These are phyloP conservation scores for Drosophila tristis DNA, from an alignment of 1,140 invertebrate genomes.

Conservation along the genomic window DNA sequence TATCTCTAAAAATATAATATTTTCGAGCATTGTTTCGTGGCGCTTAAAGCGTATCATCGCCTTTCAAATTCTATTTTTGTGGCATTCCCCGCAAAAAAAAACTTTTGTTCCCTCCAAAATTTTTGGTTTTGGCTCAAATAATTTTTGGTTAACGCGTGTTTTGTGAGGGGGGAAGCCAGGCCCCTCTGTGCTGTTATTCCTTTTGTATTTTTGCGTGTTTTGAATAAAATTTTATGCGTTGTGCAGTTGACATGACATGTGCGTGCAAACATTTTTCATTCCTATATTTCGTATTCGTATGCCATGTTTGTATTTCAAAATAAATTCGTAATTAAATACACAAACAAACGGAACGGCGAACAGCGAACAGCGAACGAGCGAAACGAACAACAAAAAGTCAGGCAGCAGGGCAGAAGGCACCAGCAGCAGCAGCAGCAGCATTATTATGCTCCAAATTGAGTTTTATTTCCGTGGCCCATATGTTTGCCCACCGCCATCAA, in stretches of 20 bases:
- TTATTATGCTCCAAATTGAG: slow-evolving; percentile 72
- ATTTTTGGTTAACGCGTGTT: slow-evolving; percentile 61
- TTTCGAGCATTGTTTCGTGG: slow-evolving; percentile 19
- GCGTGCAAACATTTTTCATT: slow-evolving; percentile 82
- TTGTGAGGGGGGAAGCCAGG: not conserved
- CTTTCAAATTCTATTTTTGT: slow-evolving; percentile 32
- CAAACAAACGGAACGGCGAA: slow-evolving; percentile 25
- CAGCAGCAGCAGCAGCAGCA: slow-evolving; percentile 8
- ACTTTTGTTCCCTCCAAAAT: slow-evolving; percentile 14
- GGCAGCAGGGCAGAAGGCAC: slow-evolving; percentile 2
- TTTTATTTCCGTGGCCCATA: slow-evolving; percentile 66
- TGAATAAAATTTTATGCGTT: slow-evolving; percentile 80
- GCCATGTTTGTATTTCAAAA: slow-evolving; percentile 80
- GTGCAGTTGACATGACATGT: slow-evolving; percentile 81
- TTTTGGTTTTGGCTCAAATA: slow-evolving; percentile 19
- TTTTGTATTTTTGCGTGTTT: slow-evolving; percentile 74
- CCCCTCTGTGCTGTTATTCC: slow-evolving; percentile 48
- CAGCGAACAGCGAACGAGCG: not conserved
- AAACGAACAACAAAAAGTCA: not conserved
- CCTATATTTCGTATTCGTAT: slow-evolving; percentile 64
- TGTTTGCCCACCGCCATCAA: slow-evolving; percentile 24
- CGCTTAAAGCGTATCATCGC: slow-evolving; percentile 34
- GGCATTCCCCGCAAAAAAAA: slow-evolving; percentile 7
- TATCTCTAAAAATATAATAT: not conserved
- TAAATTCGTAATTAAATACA: slow-evolving; percentile 76